phyloP scores from a whole-genome alignment of 2,113 vertebrate genomes.

The Indicator indicator region DNA sequence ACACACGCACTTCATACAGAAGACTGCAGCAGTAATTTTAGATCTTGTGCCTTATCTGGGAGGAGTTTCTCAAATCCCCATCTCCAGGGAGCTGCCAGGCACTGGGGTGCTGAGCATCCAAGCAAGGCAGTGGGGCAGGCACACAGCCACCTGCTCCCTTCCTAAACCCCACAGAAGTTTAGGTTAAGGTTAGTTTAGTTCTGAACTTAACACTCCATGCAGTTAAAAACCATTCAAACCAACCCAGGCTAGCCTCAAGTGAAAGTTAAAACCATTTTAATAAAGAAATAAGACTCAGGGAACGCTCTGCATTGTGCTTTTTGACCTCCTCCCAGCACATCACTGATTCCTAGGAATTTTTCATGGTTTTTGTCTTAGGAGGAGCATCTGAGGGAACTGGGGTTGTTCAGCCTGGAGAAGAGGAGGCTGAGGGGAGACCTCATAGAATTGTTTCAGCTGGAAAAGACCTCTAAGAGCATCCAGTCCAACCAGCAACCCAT shows the following conservation, averaged over 20 bases:
- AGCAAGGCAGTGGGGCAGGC: background rate
- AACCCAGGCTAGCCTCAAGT: background rate
- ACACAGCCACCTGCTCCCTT: background rate
- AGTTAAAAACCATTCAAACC: background rate
- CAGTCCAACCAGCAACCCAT: too few species aligned
- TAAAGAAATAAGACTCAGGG: background rate
- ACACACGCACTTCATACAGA: background rate
- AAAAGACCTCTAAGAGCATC: too few species aligned
- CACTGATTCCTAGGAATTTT: background rate
- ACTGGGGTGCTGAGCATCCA: background rate
- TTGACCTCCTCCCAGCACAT: background rate
- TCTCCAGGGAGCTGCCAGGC: slow-evolving; percentile 27
- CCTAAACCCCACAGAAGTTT: accelerated
- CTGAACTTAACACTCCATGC: background rate
- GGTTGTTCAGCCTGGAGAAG: too few species aligned
- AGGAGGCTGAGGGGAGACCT: too few species aligned
- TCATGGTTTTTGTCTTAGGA: background rate
- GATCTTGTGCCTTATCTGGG: background rate
- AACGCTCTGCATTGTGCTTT: background rate
- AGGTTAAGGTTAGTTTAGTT: background rate
- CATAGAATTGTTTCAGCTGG: too few species aligned
- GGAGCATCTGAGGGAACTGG: too few species aligned
- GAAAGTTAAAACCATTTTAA: background rate
- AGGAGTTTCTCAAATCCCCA: background rate
- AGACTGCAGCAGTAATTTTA: slow-evolving; percentile 27